Conservation (phyloP, 1,140 invertebrate genomes). For the Bombus breviceps region DNA sequence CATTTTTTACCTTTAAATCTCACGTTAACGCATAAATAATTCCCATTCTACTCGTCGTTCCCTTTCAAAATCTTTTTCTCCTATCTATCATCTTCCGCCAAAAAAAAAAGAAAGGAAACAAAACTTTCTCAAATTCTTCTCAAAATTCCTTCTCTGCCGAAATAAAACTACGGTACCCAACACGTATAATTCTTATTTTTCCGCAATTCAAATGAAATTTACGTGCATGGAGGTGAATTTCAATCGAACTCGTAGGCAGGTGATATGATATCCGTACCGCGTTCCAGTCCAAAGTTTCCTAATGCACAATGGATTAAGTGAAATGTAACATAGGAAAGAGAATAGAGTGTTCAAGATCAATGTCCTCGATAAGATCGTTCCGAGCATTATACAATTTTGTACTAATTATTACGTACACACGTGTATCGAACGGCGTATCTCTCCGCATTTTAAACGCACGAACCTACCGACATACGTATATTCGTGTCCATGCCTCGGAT, state of each 20-base stretch:
- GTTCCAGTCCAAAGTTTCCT: background rate
- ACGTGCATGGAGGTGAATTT: background rate
- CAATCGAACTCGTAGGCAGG: background rate
- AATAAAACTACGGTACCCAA: too few relatives aligned
- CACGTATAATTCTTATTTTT: background rate
- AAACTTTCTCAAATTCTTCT: too few relatives aligned
- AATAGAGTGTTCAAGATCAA: conserved; percentile 35
- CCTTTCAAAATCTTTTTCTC: too few relatives aligned
- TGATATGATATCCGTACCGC: too few relatives aligned
- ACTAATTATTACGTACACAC: conserved; percentile 44
- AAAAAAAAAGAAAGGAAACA: too few relatives aligned
- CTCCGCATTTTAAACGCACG: conserved; percentile 47
- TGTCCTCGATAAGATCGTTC: conserved; percentile 29
- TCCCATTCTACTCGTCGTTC: too few relatives aligned
- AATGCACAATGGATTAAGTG: conserved; percentile 5
- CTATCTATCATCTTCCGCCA: too few relatives aligned
- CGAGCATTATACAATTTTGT: conserved; percentile 37
- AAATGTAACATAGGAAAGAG: conserved; percentile 10
- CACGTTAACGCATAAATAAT: too few relatives aligned
- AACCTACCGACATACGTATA: conserved; percentile 27
- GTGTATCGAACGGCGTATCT: conserved; percentile 41
- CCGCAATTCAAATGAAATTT: background rate
- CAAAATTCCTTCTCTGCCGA: too few relatives aligned
- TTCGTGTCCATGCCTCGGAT: conserved; percentile 9
- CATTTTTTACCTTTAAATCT: too few relatives aligned